These are phyloP conservation scores for Bombus superbus DNA, from an alignment of 1,140 invertebrate genomes.

Conservation along the genomic window DNA sequence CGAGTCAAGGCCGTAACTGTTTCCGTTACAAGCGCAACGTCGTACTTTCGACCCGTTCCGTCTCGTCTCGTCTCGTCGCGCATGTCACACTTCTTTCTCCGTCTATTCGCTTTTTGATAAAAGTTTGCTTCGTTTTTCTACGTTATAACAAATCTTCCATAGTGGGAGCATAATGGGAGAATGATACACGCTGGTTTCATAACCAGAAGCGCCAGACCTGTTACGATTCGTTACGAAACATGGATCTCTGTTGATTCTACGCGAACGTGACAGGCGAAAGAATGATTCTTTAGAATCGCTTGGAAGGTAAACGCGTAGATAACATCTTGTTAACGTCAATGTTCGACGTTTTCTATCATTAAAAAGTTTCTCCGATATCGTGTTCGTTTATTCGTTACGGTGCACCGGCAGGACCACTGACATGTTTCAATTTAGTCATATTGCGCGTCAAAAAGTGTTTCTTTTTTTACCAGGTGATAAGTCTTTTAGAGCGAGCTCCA, in stretches of 20 bases:
- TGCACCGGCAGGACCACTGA: no score
- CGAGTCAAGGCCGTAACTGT: slow-evolving; percentile 75
- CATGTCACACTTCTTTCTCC: not conserved
- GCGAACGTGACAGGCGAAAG: not conserved
- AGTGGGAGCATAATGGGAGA: no score
- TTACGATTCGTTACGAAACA: slow-evolving; percentile 3
- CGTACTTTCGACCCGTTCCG: not conserved
- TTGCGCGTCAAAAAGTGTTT: not conserved
- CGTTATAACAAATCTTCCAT: not conserved
- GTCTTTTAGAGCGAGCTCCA: not conserved
- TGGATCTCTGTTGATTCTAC: not conserved
- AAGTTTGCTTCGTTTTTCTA: no score
- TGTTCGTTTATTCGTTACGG: slow-evolving; percentile 10
- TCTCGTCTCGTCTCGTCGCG: not conserved
- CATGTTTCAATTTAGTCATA: not conserved
- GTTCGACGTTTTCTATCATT: not conserved
- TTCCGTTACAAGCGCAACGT: slow-evolving; percentile 58
- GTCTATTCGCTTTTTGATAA: not conserved
- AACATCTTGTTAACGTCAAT: slow-evolving; percentile 8
- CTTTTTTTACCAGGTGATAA: not conserved
- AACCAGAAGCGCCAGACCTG: no score
- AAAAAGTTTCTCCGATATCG: not conserved
- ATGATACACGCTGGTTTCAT: not conserved
- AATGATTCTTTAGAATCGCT: not conserved
- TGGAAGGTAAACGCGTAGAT: not conserved